Conservation (phyloP, 2,797 vertebrate species). For the Benthosema pterotum region DNA sequence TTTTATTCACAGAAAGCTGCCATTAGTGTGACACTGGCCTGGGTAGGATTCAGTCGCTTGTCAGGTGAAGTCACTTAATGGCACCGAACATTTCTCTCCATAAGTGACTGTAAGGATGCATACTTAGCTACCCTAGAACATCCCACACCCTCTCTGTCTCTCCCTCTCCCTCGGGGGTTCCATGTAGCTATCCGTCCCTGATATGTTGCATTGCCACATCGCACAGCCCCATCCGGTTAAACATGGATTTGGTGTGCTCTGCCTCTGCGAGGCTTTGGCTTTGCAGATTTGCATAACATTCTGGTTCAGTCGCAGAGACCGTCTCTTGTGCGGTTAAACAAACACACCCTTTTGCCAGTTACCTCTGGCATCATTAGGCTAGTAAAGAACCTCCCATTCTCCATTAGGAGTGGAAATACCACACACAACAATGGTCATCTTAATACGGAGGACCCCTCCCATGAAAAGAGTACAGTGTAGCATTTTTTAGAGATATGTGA, state of each 20-base stretch:
- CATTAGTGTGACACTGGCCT: conserved; percentile 33
- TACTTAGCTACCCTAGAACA: conserved; percentile 41
- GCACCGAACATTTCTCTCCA: conserved; percentile 50
- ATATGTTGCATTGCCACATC: conserved; percentile 61
- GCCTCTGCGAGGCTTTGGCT: conserved; percentile 18
- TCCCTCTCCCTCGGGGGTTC: conserved; percentile 34
- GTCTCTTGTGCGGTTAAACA: conserved; percentile 7
- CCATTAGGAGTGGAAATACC: too few relatives aligned
- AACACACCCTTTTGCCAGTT: conserved; percentile 10
- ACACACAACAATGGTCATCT: too few relatives aligned
- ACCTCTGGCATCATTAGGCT: conserved; percentile 16
- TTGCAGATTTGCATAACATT: conserved; percentile 60
- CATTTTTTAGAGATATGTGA: too few relatives aligned
- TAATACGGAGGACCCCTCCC: too few relatives aligned
- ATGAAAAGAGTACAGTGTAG: too few relatives aligned
- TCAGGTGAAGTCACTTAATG: conserved; percentile 58
- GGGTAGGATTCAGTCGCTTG: conserved; percentile 48
- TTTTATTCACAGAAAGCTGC: conserved; percentile 32
- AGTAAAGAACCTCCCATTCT: too few relatives aligned
- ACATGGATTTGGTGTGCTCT: conserved; percentile 3
- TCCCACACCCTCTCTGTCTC: conserved; percentile 1
- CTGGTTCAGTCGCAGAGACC: conserved; percentile 22
- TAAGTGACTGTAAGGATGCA: conserved; percentile 21
- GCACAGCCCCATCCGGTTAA: conserved; percentile 27
- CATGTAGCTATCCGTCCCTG: conserved; percentile 47